Percentiles rank a stretch among this genome's conserved stretches.
Evolutionary conservation across 2,797 vertebrate species (phyloP).

Genomic region (Alectoris magna): DNA sequence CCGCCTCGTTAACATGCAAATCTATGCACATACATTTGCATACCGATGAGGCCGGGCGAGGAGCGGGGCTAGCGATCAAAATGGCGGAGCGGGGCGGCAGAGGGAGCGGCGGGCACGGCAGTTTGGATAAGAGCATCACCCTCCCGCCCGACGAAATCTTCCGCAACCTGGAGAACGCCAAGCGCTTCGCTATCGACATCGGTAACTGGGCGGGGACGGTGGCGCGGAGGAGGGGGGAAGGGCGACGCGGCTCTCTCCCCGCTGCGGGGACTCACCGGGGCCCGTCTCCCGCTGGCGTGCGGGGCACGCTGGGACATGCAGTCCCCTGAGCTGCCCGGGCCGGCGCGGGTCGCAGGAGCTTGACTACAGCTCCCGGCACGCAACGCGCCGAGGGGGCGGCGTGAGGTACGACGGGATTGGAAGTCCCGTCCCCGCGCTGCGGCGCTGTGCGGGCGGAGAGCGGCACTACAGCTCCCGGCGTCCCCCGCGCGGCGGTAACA

Average conservation of each 20-base stretch:
- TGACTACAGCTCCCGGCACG: conserved; percentile 46
- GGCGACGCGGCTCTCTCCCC: background rate
- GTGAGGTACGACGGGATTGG: background rate
- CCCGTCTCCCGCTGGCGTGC: conserved; percentile 14
- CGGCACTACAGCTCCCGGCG: conserved; percentile 61
- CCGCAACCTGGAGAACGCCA: conserved; percentile 96
- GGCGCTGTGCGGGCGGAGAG: fast-evolving
- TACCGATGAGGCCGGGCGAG: conserved; percentile 69
- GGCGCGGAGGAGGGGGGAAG: background rate
- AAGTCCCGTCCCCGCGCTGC: background rate
- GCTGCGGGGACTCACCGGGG: background rate
- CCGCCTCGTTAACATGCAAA: conserved; percentile 27
- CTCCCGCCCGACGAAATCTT: conserved; percentile 97
- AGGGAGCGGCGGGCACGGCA: conserved; percentile 79
- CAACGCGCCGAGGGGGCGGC: background rate
- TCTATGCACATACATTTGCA: conserved; percentile 81
- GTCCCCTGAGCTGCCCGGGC: fast-evolving
- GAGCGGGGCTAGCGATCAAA: conserved; percentile 74
- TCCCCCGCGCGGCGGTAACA: background rate
- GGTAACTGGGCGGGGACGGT: conserved; percentile 76
- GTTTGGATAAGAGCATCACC: conserved; percentile 96
- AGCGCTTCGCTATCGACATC: conserved; percentile 98
- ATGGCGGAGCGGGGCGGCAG: conserved; percentile 91
- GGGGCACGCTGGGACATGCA: conserved; percentile 44
- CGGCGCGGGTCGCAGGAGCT: fast-evolving